These are phyloP conservation scores for Excalfactoria chinensis DNA, from an alignment of 2,113 vertebrate genomes.

Conservation along the genomic window DNA sequence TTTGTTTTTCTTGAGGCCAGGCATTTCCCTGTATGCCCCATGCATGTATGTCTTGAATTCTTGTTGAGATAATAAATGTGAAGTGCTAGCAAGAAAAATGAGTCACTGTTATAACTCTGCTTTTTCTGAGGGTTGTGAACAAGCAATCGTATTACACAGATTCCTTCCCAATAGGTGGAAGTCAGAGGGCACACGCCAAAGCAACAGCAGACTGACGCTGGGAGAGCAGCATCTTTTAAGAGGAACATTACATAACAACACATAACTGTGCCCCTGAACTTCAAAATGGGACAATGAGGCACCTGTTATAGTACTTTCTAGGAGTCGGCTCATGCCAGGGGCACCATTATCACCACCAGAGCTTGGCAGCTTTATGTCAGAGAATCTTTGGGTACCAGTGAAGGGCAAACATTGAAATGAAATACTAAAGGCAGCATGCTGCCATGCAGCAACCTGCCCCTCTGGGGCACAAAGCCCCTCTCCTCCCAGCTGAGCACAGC, in stretches of 20 bases:
- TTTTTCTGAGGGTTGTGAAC: background rate
- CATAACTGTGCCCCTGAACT: background rate
- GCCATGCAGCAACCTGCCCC: background rate
- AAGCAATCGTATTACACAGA: background rate
- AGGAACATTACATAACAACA: background rate
- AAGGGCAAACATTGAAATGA: background rate
- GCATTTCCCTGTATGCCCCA: background rate
- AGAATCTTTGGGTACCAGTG: accelerated
- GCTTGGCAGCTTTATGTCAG: background rate
- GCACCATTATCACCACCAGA: background rate
- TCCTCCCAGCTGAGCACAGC: background rate
- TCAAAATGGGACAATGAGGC: background rate
- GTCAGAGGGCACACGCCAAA: background rate
- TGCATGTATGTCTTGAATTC: background rate
- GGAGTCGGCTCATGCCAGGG: background rate
- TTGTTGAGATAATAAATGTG: constrained; percentile 56
- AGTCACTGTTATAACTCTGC: background rate
- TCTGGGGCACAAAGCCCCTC: background rate
- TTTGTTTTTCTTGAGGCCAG: constrained; percentile 11
- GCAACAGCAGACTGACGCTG: background rate
- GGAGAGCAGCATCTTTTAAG: background rate
- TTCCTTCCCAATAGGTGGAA: background rate
- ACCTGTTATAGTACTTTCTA: background rate
- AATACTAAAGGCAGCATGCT: background rate
- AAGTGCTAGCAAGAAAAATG: background rate